Conservation (phyloP, 2,113 vertebrate species). For the Petaurus breviceps region DNA sequence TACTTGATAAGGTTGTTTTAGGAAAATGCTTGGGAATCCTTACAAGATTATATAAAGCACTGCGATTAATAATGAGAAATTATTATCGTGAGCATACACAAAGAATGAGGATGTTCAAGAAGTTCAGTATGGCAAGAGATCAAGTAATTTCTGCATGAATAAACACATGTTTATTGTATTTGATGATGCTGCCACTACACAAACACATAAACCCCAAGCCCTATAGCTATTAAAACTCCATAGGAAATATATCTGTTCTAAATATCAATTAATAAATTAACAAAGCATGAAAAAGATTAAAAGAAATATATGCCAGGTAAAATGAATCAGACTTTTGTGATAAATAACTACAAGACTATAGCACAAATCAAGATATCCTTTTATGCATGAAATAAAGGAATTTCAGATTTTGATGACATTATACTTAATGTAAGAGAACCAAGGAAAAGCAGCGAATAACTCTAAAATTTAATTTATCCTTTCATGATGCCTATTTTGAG, state of each 20-base stretch:
- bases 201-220: too few species aligned
- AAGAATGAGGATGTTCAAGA: background rate
- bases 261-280: background rate
- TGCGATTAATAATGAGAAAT: background rate
- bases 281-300: background rate
- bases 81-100: background rate
- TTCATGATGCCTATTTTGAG: background rate
- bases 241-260: background rate
- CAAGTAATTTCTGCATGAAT: background rate
- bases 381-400: background rate
- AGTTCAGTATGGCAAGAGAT: background rate
- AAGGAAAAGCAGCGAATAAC: background rate
- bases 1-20: background rate
- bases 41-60: background rate
- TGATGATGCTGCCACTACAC: background rate
- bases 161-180: background rate
- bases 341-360: background rate
- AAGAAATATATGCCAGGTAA: rapidly evolving
- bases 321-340: too few species aligned
- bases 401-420: rapidly evolving
- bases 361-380: background rate
- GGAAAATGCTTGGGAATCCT: too few species aligned
- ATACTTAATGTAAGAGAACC: background rate
- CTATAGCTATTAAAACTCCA: too few species aligned
- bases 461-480: background rate